Evolutionary conservation across 1,140 invertebrate species (phyloP), one percentile per base, ranked within the genome.

Genomic region (Trachymyrmex cornetzi): DNA sequence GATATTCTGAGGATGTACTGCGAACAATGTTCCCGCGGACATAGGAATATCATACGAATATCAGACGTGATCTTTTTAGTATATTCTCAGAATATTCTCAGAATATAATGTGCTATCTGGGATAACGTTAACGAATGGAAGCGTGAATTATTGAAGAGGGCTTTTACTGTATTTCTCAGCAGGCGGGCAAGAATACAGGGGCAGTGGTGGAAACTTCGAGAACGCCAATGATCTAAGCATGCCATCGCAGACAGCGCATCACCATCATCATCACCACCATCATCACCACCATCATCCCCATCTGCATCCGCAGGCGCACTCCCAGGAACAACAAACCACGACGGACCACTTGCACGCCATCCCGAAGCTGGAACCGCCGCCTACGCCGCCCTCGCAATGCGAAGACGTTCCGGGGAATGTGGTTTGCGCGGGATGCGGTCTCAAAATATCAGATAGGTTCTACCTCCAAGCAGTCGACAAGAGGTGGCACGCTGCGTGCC

Each of bases 381-480:
- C 95, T 63, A 95, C 96, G 53, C 95, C 96, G 19, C 95, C 95
- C 24, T 93, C 95, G 7, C 94, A 95, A 48, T 91, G 93, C 16
- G 94, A 95, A 87, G 96, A 93, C 64, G 93, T 92, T 1, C 94
- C 94, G 2, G 94, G 92, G 19, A 67, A 67, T 30, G 96, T 97
- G 50, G 96, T 97, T 30, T 99, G 98, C 95, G 98, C 98, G 19
- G 98, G 98, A n/a, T 99, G 98, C 93, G 97, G 98, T 2, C 94
- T 96, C 5, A 96, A 96, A 84, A 99, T 99, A 94, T 96, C 97
- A 82, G 98, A 99, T 96, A 96, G 98, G 88, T 99, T 98, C 96
- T 99, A 99, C 96, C 97, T 99, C 79, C 98, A 96, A 96, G 98
- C 98, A 3, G 98, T 99, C 27, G 98, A 99, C 94, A 97, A 98